Base-by-base conservation (phyloP, 23 tunicate species). In the Ciona savignyi region DNA sequence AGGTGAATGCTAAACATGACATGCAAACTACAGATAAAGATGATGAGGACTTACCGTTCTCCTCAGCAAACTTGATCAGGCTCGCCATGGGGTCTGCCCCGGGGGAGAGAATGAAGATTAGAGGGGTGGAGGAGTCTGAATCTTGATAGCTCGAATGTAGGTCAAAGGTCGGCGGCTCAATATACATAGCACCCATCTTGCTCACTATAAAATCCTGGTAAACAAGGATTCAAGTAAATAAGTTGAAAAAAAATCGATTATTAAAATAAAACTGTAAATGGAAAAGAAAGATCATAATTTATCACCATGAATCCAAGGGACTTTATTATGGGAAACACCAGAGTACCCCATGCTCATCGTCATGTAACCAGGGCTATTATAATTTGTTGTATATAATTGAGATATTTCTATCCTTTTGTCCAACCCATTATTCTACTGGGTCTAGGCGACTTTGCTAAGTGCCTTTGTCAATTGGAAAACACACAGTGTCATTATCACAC, bases 81-180 rank as follows among this genome's bases (percentile, higher is more conserved):
- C 96, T 88, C 26, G 96, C 96, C 96, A 88, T 88, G 0, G 96
- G 96, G 72, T 88, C 96, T 27, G 96, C 96, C 20, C 96, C 96
- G 24, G 96, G 87, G 23, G 96, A 88, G 22, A 88, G 69, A 72
- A 88, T 88, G 65, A 88, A 88, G 32, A 88, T 88, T 1, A 88
- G 87, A 27, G 96, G 96, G 26, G 96, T 88, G 23, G 83, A 85
- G 30, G 96, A 86, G 65, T 82, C 75, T 2, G 96, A 88, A 73
- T 88, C 96, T 26, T 77, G 42, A 67, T 88, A 88, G 72, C 96
- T 82, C 21, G 81, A 35, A 31, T 78, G 77, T 9, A 88, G 78
- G 32, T 88, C 96, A 63, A 88, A 88, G 24, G 96, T 85, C 0
- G 96, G 96, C 3, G 96, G 96, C 61, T 88, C 96, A 33, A 88